phyloP scores from a whole-genome alignment of 2,888 invertebrate genomes.

The Subacronicta megacephala region DNA sequence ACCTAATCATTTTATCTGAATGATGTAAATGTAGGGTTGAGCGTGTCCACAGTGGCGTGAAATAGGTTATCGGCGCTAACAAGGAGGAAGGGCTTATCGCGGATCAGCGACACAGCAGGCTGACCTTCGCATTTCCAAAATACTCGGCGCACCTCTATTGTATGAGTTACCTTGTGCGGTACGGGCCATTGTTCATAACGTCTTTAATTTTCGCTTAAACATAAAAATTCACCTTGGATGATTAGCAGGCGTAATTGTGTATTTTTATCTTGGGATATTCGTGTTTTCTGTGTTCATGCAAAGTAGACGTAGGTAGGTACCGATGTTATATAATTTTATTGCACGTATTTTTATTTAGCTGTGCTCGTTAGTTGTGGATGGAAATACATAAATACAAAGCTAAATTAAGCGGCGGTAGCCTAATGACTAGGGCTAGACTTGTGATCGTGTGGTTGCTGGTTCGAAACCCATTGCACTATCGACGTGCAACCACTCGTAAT shows the following conservation, averaged over 20 bases:
- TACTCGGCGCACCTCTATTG: slow-evolving; percentile 76
- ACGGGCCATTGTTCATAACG: slow-evolving; percentile 71
- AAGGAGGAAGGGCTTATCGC: slow-evolving; percentile 81
- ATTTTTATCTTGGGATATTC: slow-evolving; percentile 57
- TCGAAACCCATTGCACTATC: too few relatives aligned
- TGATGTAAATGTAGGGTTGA: slow-evolving; percentile 43
- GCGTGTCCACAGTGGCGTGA: slow-evolving; percentile 73
- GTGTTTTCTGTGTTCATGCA: slow-evolving; percentile 49
- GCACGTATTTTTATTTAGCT: slow-evolving; percentile 6
- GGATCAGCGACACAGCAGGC: slow-evolving; percentile 71
- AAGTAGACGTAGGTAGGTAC: slow-evolving; percentile 39
- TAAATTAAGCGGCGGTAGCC: too few relatives aligned
- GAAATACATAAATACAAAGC: too few relatives aligned
- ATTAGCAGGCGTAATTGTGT: slow-evolving; percentile 69
- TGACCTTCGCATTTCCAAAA: slow-evolving; percentile 87
- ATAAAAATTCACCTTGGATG: slow-evolving; percentile 83
- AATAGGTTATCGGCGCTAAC: slow-evolving; percentile 78
- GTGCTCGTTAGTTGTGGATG: background rate
- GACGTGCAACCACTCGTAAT: too few relatives aligned
- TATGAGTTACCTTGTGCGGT: slow-evolving; percentile 69
- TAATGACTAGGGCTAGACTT: too few relatives aligned
- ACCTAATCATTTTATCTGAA: slow-evolving; percentile 14
- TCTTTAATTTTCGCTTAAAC: slow-evolving; percentile 80
- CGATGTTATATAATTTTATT: too few relatives aligned
- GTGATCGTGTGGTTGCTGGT: too few relatives aligned